A percentile compares a stretch with the other conserved stretches of the same genome.
These are phyloP conservation scores for Ariolimax columbianus DNA, from an alignment of 2,888 invertebrate genomes.

Conservation along the genomic window DNA sequence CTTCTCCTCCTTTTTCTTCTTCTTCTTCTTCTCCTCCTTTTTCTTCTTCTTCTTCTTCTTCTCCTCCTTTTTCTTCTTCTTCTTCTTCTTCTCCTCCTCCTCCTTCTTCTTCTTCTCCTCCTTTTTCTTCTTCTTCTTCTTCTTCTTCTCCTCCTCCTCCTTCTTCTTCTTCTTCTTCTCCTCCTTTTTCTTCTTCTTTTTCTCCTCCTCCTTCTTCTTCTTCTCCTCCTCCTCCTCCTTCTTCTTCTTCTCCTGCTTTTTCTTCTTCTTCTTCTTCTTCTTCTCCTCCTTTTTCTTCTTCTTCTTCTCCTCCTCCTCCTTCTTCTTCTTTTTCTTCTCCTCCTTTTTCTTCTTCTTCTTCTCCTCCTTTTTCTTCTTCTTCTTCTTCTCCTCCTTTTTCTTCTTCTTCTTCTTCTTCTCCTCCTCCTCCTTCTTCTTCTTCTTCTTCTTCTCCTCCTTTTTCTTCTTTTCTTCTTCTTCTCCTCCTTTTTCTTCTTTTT, in stretches of 20 bases:
- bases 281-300: background rate
- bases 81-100: background rate
- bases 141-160: background rate
- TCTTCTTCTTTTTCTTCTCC: background rate
- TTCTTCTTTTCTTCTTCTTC: no score
- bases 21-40: background rate
- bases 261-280: no score
- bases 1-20: background rate
- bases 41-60: background rate
- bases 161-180: background rate
- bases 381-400: no score
- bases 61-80: background rate
- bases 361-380: no score
- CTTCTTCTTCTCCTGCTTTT: constrained; percentile 7
- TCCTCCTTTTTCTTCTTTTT: no score
- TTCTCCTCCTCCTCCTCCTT: background rate
- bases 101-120: background rate
- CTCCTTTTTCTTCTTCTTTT: constrained; percentile 3
- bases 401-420: no score
- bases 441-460: no score
- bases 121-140: background rate
- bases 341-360: background rate
- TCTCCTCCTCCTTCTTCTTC: background rate
- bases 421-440: no score
- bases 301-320: background rate